A percentile compares a stretch with the other conserved stretches of the same genome.
Conservation (phyloP, 2,113 vertebrate genomes). For the Delphinapterus leucas region DNA sequence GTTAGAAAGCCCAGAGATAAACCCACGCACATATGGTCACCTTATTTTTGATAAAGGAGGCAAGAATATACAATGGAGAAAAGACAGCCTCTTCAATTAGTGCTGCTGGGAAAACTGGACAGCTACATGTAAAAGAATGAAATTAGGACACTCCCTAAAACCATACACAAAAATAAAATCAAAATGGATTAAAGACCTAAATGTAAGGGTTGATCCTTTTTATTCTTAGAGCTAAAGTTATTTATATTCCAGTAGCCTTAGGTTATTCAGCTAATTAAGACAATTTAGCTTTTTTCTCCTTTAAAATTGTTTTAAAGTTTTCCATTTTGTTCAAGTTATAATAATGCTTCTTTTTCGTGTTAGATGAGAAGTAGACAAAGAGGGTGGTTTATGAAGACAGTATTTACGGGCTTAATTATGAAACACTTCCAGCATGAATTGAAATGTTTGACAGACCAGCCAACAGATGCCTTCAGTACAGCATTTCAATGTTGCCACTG, state of each 20-base stretch:
- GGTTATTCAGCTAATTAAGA: neutral
- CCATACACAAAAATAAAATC: no score
- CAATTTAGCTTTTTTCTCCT: neutral
- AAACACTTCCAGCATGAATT: neutral
- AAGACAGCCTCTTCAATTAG: no score
- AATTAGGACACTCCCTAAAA: no score
- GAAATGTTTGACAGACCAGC: constrained; percentile 6
- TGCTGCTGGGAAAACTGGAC: no score
- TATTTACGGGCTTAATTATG: neutral
- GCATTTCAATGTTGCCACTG: neutral
- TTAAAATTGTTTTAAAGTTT: neutral
- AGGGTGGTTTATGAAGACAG: neutral
- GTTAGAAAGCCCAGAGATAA: no score
- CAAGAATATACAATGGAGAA: no score
- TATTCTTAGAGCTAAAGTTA: neutral
- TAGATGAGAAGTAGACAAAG: neutral
- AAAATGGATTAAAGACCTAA: no score
- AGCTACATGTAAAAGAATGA: no score
- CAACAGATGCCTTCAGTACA: neutral
- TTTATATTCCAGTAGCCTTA: neutral
- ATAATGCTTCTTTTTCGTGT: neutral
- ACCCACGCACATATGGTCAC: no score
- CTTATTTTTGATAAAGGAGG: no score
- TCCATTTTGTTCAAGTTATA: neutral
- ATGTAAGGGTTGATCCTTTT: neutral